Conservation (phyloP, 2,113 vertebrate genomes). For the Panurus biarmicus region DNA sequence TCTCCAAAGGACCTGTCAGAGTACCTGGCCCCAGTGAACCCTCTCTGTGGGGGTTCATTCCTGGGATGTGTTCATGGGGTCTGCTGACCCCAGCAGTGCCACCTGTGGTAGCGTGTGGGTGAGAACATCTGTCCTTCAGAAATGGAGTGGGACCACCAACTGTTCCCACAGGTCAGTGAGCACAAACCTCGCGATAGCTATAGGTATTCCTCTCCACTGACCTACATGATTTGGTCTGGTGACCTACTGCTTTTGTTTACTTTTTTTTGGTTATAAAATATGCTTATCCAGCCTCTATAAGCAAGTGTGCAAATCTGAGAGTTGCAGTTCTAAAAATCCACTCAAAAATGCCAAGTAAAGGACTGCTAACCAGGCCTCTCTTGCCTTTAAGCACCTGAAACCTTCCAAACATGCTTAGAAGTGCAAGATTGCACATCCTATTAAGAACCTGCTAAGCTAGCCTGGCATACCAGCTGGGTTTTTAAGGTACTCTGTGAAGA, state of each 20-base stretch:
- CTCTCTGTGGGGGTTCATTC: not conserved
- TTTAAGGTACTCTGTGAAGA: slow-evolving; percentile 10
- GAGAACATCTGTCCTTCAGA: slow-evolving; percentile 40
- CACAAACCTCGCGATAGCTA: not conserved
- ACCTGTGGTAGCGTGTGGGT: not conserved
- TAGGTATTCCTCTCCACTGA: slow-evolving; percentile 59
- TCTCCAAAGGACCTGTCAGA: not conserved
- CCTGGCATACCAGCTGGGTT: not conserved
- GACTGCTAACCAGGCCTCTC: not conserved
- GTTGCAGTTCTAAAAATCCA: not conserved
- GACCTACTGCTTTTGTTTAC: slow-evolving; percentile 56
- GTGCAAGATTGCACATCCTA: not conserved
- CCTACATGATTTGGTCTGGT: slow-evolving; percentile 53
- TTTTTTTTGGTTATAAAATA: slow-evolving; percentile 36
- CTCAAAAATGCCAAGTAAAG: not conserved
- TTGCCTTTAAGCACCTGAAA: not conserved
- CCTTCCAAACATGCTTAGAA: slow-evolving; percentile 2
- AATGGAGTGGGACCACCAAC: slow-evolving; percentile 33
- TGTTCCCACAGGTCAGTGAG: slow-evolving; percentile 47
- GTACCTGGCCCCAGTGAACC: not conserved
- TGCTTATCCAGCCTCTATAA: slow-evolving; percentile 39
- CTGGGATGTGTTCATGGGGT: not conserved
- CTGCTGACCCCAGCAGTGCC: not conserved
- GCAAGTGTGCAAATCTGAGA: not conserved
- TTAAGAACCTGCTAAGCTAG: not conserved